These are phyloP conservation scores for Pseudomyrmex concolor DNA, from an alignment of 1,140 invertebrate genomes.

Conservation along the genomic window DNA sequence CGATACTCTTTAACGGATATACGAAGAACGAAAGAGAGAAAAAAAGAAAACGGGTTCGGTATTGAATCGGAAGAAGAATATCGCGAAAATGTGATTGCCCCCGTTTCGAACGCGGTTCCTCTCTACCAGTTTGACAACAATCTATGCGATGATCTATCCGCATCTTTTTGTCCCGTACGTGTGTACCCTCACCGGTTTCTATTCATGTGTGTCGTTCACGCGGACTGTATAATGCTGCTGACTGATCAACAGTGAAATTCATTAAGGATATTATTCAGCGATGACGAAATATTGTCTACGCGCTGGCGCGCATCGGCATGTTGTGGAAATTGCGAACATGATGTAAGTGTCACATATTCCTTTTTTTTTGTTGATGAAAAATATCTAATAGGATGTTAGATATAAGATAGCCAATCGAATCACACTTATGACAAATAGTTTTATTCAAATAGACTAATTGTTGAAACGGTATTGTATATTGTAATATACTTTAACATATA, in stretches of 20 bases:
- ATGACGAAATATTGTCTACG: background rate
- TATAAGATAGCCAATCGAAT: too few relatives aligned
- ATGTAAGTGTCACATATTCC: conserved; percentile 1
- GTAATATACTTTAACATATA: too few relatives aligned
- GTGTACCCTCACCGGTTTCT: background rate
- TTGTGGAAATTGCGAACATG: conserved; percentile 12
- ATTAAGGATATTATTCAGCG: background rate
- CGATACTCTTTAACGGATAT: background rate
- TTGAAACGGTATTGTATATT: too few relatives aligned
- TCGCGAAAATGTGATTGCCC: too few relatives aligned
- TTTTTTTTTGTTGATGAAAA: background rate
- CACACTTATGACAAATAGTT: too few relatives aligned
- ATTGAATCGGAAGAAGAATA: too few relatives aligned
- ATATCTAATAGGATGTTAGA: background rate
- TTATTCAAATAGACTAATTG: too few relatives aligned
- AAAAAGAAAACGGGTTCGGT: background rate
- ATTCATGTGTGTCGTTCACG: background rate
- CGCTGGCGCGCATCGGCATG: background rate
- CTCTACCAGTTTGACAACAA: background rate
- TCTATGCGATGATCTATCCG: background rate
- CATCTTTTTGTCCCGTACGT: too few relatives aligned
- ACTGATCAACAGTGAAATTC: conserved; percentile 5
- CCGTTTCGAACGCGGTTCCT: too few relatives aligned
- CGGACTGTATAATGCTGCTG: conserved; percentile 33
- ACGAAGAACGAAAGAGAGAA: background rate